These are phyloP conservation scores for Carettochelys insculpta DNA, from an alignment of 2,113 vertebrate species.

Conservation along the genomic window DNA sequence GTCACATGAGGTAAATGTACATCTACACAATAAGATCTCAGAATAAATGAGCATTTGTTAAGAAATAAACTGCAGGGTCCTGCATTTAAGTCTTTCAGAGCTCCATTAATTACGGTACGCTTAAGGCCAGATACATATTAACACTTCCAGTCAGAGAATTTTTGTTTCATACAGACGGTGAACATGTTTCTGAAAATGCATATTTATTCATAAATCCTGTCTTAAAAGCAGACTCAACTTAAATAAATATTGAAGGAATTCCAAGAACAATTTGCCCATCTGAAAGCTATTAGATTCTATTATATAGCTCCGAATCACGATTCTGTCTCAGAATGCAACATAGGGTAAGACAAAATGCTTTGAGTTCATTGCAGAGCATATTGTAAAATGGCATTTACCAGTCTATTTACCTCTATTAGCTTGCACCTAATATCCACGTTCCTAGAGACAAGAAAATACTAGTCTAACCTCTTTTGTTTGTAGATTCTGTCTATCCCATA, in stretches of 20 bases:
- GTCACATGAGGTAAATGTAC: accelerated
- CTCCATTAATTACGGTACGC: background rate
- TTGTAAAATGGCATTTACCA: background rate
- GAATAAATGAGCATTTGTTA: background rate
- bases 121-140: background rate
- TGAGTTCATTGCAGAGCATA: background rate
- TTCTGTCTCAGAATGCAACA: background rate
- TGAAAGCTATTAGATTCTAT: background rate
- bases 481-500: background rate
- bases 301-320: background rate
- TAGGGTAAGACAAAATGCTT: background rate
- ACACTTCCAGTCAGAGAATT: background rate
- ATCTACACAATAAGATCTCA: background rate
- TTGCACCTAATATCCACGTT: background rate
- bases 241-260: background rate
- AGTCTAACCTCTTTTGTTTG: background rate
- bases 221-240: background rate
- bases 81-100: background rate
- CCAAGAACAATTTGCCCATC: background rate
- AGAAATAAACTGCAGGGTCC: background rate
- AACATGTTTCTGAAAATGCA: background rate
- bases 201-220: background rate
- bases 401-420: background rate
- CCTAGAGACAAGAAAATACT: background rate
- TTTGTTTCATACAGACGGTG: background rate